phyloP scores from a whole-genome alignment of 2,888 invertebrate species.

The Branchellion lobata region DNA sequence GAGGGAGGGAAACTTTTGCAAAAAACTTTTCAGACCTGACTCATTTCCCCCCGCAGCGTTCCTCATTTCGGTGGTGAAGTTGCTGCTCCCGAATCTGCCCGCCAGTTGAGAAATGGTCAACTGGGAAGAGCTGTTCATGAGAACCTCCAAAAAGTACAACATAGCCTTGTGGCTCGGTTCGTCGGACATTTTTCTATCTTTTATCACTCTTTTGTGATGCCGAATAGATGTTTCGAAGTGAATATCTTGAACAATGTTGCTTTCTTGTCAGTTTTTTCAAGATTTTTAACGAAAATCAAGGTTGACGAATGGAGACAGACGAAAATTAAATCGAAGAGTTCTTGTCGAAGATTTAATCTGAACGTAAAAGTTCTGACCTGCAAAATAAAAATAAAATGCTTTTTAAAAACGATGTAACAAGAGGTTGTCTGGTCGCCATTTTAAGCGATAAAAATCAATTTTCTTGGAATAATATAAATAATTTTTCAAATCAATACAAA shows the following conservation, averaged over 20 bases:
- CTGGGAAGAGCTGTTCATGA: constrained; percentile 88
- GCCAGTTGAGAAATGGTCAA: constrained; percentile 94
- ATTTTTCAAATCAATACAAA: not conserved
- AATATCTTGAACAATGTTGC: constrained; percentile 2
- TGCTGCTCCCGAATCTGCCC: constrained; percentile 98
- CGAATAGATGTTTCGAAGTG: not conserved
- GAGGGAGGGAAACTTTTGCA: constrained; percentile 90
- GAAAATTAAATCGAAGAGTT: constrained; percentile 4
- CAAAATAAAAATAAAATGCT: not conserved
- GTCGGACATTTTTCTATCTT: constrained; percentile 53
- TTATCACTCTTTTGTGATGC: not conserved
- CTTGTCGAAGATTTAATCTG: not conserved
- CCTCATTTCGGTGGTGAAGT: constrained; percentile 94
- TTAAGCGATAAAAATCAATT: not conserved
- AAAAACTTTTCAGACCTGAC: constrained; percentile 89
- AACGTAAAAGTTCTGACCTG: constrained; percentile 1
- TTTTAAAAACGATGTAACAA: not conserved
- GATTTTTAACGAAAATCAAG: constrained; percentile 1
- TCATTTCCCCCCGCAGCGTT: constrained; percentile 78
- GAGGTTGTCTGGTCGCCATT: constrained; percentile 5
- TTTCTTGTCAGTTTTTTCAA: not conserved
- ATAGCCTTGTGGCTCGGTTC: constrained; percentile 66
- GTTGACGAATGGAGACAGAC: constrained; percentile 18
- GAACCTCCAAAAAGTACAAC: constrained; percentile 93
- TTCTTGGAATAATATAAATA: not conserved